Evolutionary conservation across 2,113 vertebrate genomes (phyloP).

Genomic region (Pionites leucogaster): DNA sequence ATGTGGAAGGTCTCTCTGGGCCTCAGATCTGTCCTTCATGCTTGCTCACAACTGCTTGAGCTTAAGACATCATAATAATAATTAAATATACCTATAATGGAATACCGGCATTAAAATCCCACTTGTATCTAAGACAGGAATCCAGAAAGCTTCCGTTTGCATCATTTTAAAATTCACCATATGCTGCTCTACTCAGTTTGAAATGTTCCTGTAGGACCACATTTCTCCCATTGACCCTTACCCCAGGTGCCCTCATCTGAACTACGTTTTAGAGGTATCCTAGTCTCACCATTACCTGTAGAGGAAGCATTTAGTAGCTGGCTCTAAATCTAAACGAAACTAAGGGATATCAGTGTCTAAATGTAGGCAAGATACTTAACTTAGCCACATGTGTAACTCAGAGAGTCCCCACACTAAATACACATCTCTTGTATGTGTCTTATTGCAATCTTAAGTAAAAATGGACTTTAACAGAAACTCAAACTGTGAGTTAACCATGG

Average conservation of each 20-base stretch:
- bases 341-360: background rate
- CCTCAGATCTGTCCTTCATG: background rate
- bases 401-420: background rate
- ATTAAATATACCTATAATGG: background rate
- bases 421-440: background rate
- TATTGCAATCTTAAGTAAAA: background rate
- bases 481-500: background rate
- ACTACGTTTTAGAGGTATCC: background rate
- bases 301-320: background rate
- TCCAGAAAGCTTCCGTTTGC: background rate
- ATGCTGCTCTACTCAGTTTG: background rate
- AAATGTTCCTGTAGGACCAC: background rate
- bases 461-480: background rate
- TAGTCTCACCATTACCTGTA: background rate
- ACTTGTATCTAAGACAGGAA: background rate
- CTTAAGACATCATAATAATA: background rate
- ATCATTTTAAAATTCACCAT: background rate
- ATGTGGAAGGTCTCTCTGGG: background rate
- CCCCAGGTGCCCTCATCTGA: background rate
- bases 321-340: background rate
- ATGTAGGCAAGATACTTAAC: background rate
- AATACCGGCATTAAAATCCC: background rate
- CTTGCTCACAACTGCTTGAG: background rate
- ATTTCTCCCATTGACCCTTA: background rate
- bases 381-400: background rate